Conservation (phyloP, 1,140 invertebrate genomes). For the Olivierus martensii region DNA sequence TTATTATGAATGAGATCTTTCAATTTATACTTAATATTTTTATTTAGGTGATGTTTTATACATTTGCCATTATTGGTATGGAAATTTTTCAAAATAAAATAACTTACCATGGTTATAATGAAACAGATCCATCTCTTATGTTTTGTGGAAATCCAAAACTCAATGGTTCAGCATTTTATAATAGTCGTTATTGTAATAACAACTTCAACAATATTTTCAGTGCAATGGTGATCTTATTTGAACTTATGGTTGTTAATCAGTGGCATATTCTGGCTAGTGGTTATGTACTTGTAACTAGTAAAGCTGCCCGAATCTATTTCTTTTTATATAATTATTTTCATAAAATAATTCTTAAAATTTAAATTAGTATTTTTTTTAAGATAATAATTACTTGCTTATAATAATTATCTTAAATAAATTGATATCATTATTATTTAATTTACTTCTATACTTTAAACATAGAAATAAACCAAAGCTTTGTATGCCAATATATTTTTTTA, state of each 20-base stretch:
- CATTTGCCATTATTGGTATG: slow-evolving; percentile 41
- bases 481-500: too few relatives aligned
- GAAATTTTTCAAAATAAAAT: slow-evolving; percentile 35
- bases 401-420: too few relatives aligned
- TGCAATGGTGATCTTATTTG: slow-evolving; percentile 37
- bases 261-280: slow-evolving; percentile 39
- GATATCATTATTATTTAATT: too few relatives aligned
- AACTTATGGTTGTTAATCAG: slow-evolving; percentile 41
- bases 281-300: slow-evolving; percentile 34
- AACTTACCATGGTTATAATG: slow-evolving; percentile 25
- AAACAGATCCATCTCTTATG: slow-evolving; percentile 15
- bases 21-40: slow-evolving; percentile 23
- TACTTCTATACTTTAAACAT: too few relatives aligned
- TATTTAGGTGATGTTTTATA: slow-evolving; percentile 36
- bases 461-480: too few relatives aligned
- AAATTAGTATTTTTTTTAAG: too few relatives aligned
- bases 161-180: slow-evolving; percentile 31
- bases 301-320: slow-evolving; percentile 36
- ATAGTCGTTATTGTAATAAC: slow-evolving; percentile 36
- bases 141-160: slow-evolving; percentile 34
- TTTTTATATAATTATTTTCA: too few relatives aligned
- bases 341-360: too few relatives aligned
- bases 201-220: slow-evolving; percentile 39
- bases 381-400: too few relatives aligned
- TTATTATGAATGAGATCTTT: slow-evolving; percentile 37